Evolutionary conservation across 2,797 vertebrate species (phyloP), one percentile per base, ranked within the genome.

Genomic region (Yasuhikotakia modesta): DNA sequence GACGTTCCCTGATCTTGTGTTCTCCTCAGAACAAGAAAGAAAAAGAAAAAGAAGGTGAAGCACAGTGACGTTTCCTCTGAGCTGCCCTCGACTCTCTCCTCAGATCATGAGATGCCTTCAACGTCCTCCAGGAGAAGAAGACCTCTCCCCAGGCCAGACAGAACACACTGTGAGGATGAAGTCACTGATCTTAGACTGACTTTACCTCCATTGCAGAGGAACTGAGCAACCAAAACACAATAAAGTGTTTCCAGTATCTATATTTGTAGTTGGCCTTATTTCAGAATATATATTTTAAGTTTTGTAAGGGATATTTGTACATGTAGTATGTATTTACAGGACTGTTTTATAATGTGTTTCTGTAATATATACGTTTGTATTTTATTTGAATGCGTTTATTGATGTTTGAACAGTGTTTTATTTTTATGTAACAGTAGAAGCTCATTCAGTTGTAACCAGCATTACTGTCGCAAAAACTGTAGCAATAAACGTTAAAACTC

Each of bases 1-100:
- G 22, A 57, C 4, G 14, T 70, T n/a, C 5, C 5, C 32, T 30
- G 4, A 52, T 46, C 13, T 5, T 65, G 10, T 60, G 12, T 19
- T 65, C n/a, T 65, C 69, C 35, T 61, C 85, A 94, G 93, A 85
- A 43, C 70, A 73, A 89, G 85, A 79, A 93, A 88, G 79, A 94
- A 90, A 84, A 92, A 93, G 81, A 93, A 95, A 90, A 95, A 92
- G 57, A 95, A 63, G 84, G 86, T 92, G 88, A 94, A 89, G 55
- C 89, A 90, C 81, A 78, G 80, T 46, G 84, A 85, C 81, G 64
- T 83, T 48, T 84, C 83, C 50, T 74, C 80, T 52, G 46, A 88
- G 52, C 84, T 88, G 4, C 83, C 86, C 63, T 85, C 70, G 67
- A 60, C 78, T 66, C 70, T 67, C 0, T 74, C 76, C 61, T 84